Base-by-base conservation (phyloP, 2,113 vertebrate species). In the Verasper variegatus region DNA sequence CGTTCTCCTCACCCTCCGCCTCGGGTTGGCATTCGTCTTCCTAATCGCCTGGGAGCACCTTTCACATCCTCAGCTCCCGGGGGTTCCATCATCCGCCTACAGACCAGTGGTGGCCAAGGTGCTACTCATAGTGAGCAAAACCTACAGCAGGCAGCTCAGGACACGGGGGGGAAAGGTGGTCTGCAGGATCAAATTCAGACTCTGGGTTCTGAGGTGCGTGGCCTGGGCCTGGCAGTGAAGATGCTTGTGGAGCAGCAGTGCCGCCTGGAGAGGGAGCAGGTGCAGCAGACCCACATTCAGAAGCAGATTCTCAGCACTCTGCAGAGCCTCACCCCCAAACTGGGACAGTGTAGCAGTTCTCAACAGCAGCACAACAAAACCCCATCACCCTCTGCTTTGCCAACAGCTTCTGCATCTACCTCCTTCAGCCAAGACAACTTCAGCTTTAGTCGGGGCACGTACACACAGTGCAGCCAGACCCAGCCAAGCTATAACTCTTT, bases 241-340 rank as follows among this genome's bases (percentile, higher is more conserved):
- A 27, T 81, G 11, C 86, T 96, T 67, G 91, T 93, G 51, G 94
- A 96, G 88, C 90, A 93, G 64, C 95, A 96, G 62, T 86, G 91
- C 61, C 80, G 70, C 8, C 82, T 96, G 82, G 95, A 96, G 24
- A 90, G 90, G 14, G 95, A 96, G 84, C 95, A 96, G 84, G 86
- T 76, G 4, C 95, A 95, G 65, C 96, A 96, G 88, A 96, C 96
- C 2, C 92, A 91, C 47, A 90, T 96, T 80, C 96, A 96, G 89
- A 95, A 94, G 71, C 95, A 96, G 87, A 93, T 96, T 80, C 92
- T 97, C 68, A 81, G 90, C 89, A 94, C 91, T 0, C 92, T 96
- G 31, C 96, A 96, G 89, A 92, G 85, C 75, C 83, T 96, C 1
- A 83, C 92, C 55, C 86, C 93, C 67, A 93, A 92, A 0, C 15